Evolutionary conservation across 2,113 vertebrate species (phyloP).

Genomic region (Agelaius tricolor): DNA sequence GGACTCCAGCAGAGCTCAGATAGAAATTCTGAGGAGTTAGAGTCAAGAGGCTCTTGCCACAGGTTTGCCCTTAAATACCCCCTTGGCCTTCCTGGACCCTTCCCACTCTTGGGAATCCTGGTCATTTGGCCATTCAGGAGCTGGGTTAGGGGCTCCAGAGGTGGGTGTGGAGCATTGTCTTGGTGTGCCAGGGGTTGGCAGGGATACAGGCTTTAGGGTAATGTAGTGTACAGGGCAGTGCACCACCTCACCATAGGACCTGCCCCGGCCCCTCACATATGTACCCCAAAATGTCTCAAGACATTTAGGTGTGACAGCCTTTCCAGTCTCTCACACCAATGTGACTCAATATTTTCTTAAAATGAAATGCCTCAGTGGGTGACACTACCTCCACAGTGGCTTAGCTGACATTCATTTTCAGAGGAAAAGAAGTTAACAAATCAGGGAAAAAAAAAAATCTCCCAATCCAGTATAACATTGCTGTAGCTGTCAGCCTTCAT

Average conservation of each 20-base stretch:
- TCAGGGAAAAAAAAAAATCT: background rate
- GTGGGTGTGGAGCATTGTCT: background rate
- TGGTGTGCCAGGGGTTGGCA: background rate
- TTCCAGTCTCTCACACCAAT: background rate
- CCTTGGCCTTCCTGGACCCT: background rate
- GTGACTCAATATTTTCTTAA: background rate
- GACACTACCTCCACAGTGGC: background rate
- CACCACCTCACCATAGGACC: background rate
- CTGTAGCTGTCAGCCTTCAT: background rate
- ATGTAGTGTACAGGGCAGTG: rapidly evolving
- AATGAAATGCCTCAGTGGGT: background rate
- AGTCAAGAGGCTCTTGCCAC: rapidly evolving
- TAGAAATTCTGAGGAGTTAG: background rate
- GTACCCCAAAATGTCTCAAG: rapidly evolving
- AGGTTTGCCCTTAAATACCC: background rate
- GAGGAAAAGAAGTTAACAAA: background rate
- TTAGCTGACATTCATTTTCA: background rate
- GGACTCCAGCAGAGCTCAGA: background rate
- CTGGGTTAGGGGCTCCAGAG: background rate
- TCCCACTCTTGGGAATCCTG: background rate
- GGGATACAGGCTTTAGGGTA: background rate
- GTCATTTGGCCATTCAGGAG: background rate
- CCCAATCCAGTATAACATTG: background rate
- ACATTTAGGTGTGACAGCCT: no score
- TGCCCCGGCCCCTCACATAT: background rate